phyloP scores from a whole-genome alignment of 2,797 vertebrate genomes.

The Antennarius maculatus region DNA sequence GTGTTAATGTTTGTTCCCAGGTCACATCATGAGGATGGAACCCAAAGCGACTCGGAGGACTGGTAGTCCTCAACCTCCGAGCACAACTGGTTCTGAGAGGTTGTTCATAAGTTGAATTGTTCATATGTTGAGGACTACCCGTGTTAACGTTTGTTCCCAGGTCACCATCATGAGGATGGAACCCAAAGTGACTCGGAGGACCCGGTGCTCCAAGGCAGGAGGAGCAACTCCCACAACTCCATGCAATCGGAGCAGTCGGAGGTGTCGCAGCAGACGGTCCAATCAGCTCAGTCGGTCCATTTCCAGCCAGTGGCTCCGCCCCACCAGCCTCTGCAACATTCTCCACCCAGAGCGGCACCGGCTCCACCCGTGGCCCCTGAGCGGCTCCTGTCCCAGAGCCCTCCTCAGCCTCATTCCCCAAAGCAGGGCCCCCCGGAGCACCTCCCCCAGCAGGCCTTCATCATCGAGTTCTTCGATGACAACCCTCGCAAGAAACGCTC shows the following conservation, averaged over 20 bases:
- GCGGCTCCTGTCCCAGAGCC: constrained; percentile 55
- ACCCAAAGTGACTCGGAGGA: constrained; percentile 97
- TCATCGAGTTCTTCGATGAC: constrained; percentile 97
- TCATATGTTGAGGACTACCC: too few species aligned
- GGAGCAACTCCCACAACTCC: constrained; percentile 72
- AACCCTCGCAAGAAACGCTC: constrained; percentile 94
- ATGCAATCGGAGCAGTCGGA: constrained; percentile 47
- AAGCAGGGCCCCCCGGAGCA: constrained; percentile 77
- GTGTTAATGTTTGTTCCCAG: too few species aligned
- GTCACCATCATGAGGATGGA: constrained; percentile 89
- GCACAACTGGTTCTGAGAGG: too few species aligned
- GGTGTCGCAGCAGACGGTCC: constrained; percentile 36
- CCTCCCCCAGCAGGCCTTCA: constrained; percentile 93
- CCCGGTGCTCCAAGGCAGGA: constrained; percentile 75
- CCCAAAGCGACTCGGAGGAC: constrained; percentile 75
- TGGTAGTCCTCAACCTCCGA: too few species aligned
- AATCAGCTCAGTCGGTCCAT: constrained; percentile 40
- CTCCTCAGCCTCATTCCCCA: constrained; percentile 65
- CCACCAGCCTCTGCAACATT: constrained; percentile 51
- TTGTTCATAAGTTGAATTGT: too few species aligned
- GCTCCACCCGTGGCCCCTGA: constrained; percentile 47
- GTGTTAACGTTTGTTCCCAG: constrained; percentile 27
- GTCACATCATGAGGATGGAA: too few species aligned
- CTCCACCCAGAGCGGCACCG: constrained; percentile 41
- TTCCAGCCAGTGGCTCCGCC: constrained; percentile 15